A percentile compares a stretch with the other conserved stretches of the same genome.
Conservation (phyloP, 2,113 vertebrate genomes). For the Elanoides forficatus region DNA sequence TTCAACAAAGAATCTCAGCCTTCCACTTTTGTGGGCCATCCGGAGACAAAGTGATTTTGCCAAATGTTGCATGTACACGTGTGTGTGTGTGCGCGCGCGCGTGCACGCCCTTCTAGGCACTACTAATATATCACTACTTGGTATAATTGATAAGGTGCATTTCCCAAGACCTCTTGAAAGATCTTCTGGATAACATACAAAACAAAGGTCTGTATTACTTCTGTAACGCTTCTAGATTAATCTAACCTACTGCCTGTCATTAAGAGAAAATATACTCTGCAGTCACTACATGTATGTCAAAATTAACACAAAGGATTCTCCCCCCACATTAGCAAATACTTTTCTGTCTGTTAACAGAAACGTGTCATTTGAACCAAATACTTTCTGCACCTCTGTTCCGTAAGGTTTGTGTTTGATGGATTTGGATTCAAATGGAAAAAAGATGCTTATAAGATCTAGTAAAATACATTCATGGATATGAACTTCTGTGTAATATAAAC, state of each 20-base stretch:
- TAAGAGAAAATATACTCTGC: neutral
- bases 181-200: neutral
- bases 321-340: neutral
- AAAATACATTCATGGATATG: neutral
- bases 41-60: neutral
- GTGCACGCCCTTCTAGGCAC: neutral
- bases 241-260: neutral
- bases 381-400: neutral
- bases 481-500: neutral
- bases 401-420: neutral
- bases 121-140: neutral
- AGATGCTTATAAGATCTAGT: neutral
- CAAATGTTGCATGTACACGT: fast-evolving
- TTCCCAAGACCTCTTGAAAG: neutral
- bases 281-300: neutral
- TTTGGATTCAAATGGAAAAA: neutral
- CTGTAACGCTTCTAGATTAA: neutral
- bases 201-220: neutral
- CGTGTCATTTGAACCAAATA: neutral
- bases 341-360: neutral
- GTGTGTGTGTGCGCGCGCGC: too few relatives aligned
- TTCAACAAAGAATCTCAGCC: neutral
- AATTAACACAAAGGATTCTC: neutral
- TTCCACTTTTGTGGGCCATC: neutral
- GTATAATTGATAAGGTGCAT: neutral